Conservation (phyloP, 2,797 vertebrate species). For the Malurus leucopterus region DNA sequence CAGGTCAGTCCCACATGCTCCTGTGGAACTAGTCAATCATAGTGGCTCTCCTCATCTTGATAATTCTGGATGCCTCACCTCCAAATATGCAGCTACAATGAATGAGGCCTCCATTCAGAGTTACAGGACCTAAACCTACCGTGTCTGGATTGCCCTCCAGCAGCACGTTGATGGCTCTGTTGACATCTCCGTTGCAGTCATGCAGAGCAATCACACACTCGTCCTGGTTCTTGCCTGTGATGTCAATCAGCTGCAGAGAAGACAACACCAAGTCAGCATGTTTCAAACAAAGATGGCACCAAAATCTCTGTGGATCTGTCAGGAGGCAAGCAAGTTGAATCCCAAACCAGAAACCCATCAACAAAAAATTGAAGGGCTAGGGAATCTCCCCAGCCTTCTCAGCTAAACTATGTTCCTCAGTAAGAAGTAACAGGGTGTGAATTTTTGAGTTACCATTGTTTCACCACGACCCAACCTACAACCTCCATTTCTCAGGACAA, state of each 20-base stretch:
- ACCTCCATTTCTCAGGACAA: neutral
- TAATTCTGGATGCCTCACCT: neutral
- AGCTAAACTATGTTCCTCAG: neutral
- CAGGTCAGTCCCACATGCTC: neutral
- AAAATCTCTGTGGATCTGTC: neutral
- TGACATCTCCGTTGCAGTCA: constrained; percentile 96
- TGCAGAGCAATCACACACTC: constrained; percentile 98
- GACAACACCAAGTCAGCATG: neutral
- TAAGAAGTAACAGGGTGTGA: neutral
- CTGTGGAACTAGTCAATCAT: neutral
- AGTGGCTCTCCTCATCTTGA: neutral
- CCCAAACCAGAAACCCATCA: neutral
- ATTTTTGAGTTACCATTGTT: neutral
- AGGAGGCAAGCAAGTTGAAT: neutral
- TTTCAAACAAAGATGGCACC: neutral
- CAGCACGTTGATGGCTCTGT: constrained; percentile 97
- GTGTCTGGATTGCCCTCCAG: constrained; percentile 97
- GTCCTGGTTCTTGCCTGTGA: constrained; percentile 98
- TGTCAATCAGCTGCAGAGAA: constrained; percentile 89
- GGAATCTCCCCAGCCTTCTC: neutral
- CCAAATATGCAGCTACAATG: neutral
- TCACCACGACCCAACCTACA: neutral
- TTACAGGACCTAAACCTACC: constrained; percentile 71
- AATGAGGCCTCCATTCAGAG: neutral
- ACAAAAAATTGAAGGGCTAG: neutral